A percentile compares a stretch with the other conserved stretches of the same genome.
These are phyloP conservation scores for Pangasius djambal DNA, from an alignment of 2,797 vertebrate species.

Conservation along the genomic window DNA sequence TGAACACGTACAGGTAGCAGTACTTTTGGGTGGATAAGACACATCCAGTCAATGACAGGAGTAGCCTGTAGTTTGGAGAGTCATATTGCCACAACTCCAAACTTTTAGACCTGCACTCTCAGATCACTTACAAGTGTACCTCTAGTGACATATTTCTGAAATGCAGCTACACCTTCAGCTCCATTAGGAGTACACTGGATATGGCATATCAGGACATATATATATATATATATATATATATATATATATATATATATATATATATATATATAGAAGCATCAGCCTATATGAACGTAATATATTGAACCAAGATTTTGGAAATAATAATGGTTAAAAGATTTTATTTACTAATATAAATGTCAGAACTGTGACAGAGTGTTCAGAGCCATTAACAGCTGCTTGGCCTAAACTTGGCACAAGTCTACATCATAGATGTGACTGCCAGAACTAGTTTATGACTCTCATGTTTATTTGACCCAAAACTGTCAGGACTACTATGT, in stretches of 20 bases:
- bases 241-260: background rate
- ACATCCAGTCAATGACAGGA: background rate
- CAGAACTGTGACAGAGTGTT: background rate
- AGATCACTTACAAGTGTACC: background rate
- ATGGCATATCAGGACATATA: background rate
- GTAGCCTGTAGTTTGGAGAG: background rate
- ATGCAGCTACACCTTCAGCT: background rate
- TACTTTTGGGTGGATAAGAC: background rate
- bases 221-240: background rate
- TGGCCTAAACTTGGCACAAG: background rate
- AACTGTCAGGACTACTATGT: background rate
- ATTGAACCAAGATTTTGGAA: background rate
- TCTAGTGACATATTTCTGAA: background rate
- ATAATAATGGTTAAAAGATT: background rate
- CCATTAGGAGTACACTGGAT: background rate
- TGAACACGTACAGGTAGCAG: background rate
- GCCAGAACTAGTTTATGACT: background rate
- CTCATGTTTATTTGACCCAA: background rate
- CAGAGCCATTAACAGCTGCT: background rate
- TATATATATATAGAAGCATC: background rate
- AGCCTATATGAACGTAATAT: background rate
- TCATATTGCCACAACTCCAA: background rate
- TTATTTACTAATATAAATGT: background rate
- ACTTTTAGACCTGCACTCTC: background rate
- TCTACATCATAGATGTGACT: background rate